Evolutionary conservation across 2,113 vertebrate genomes (phyloP).

Genomic region (Apus apus): DNA sequence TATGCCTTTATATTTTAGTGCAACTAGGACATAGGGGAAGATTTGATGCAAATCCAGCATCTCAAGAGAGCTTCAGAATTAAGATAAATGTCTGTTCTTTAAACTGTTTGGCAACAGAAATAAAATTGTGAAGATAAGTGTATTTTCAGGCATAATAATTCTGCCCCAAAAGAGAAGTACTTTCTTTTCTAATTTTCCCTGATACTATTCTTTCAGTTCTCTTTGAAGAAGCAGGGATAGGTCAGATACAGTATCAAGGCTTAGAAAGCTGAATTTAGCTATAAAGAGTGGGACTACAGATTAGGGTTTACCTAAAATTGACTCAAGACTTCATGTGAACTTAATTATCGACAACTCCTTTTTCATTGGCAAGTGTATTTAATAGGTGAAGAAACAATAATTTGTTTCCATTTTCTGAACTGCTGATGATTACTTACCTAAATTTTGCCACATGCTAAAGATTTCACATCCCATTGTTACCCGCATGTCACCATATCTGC

Average conservation of each 20-base stretch:
- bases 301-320: neutral
- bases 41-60: constrained; percentile 2
- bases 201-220: neutral
- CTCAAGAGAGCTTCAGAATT: constrained; percentile 17
- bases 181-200: neutral
- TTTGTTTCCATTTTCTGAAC: neutral
- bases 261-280: neutral
- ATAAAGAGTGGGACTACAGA: neutral
- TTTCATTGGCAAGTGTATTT: neutral
- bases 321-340: neutral
- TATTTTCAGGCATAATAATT: neutral
- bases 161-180: neutral
- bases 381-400: neutral
- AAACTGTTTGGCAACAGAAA: neutral
- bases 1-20: neutral
- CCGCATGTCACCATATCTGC: constrained; percentile 98
- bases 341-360: neutral
- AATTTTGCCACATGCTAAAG: constrained; percentile 99
- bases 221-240: neutral
- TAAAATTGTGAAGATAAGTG: neutral
- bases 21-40: neutral
- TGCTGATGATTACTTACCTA: constrained; percentile 80
- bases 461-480: constrained; percentile 99
- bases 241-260: neutral
- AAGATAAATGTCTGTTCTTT: neutral